Base-by-base conservation (phyloP, 2,797 vertebrate species). In the Bovichtus diacanthus region DNA sequence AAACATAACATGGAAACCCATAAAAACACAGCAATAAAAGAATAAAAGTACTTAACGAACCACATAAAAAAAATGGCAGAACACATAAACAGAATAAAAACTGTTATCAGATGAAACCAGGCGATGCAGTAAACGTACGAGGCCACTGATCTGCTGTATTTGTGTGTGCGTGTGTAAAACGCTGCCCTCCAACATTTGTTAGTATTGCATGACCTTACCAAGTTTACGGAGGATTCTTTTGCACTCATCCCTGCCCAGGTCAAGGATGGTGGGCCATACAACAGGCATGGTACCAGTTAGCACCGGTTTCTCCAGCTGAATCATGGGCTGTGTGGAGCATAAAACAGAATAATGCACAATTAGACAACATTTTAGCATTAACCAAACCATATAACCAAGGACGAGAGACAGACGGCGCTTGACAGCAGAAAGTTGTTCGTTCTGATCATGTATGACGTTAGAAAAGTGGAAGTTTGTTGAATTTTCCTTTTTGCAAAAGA, bases 151-250 rank as follows among this genome's bases (percentile, higher is more conserved):
- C n/a, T n/a, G n/a, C n/a, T n/a, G n/a, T n/a, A n/a, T n/a, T n/a
- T n/a, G n/a, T n/a, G n/a, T n/a, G n/a, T n/a, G n/a, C n/a, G n/a
- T n/a, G n/a, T 29, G 29, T 29, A 27, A 3, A 27, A 27, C 27
- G 27, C 31, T 34, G 19, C 19, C 41, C 0, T 46, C 5, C 4
- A 49, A 1, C 9, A 25, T 54, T 21, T 23, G 4, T 31, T 31
- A 19, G 1, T 6, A 0, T 25, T 27, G 8, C 18, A 38, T 50
- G 8, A 36, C 13, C 91, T 86, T 93, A 99, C 98, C 98, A 85
- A 99, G 95, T 95, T 99, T 99, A 84, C 98, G 97, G 81, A 99
- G 97, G 90, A 99, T 97, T 85, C 98, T 95, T 92, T 99, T 99
- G 92, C 98, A 99, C 83, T 99, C 98, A 93, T 99, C 98, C 83